These are phyloP conservation scores for Sinocyclocheilus anshuiensis DNA, from an alignment of 2,113 vertebrate genomes.

Conservation along the genomic window DNA sequence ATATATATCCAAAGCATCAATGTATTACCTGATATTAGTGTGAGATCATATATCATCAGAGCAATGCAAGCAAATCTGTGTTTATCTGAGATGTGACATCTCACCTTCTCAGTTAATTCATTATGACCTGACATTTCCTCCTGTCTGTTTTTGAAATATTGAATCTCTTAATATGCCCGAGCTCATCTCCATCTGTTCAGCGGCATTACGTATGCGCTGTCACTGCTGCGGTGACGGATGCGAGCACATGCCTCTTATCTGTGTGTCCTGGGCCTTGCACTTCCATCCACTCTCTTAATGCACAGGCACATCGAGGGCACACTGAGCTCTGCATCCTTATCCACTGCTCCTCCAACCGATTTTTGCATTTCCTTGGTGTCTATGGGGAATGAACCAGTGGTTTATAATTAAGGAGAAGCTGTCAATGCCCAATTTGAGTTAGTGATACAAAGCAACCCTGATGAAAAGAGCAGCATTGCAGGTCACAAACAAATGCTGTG, in stretches of 20 bases:
- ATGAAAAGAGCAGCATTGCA: not conserved
- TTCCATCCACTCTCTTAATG: constrained; percentile 21
- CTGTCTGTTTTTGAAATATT: constrained; percentile 29
- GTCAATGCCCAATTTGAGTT: not conserved
- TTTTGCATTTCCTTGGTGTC: not conserved
- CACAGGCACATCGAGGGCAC: constrained; percentile 26
- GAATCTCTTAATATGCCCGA: constrained; percentile 8
- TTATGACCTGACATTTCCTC: constrained; percentile 47
- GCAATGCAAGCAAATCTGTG: not conserved
- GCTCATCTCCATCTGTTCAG: constrained; percentile 46
- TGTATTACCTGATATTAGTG: not conserved
- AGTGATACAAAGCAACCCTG: not conserved
- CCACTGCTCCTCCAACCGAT: not conserved
- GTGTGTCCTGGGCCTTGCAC: not conserved
- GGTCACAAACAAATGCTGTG: not conserved
- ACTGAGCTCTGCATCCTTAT: constrained; percentile 3
- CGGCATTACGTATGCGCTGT: constrained; percentile 38
- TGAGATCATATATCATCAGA: not conserved
- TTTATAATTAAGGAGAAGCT: constrained; percentile 3
- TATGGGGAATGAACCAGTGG: not conserved
- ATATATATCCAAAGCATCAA: not conserved
- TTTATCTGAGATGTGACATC: constrained; percentile 32
- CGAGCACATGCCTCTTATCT: not conserved
- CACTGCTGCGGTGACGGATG: constrained; percentile 34
- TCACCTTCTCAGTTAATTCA: constrained; percentile 38